These are phyloP conservation scores for Lycaena phlaeas DNA, from an alignment of 2,888 invertebrate species.

Conservation along the genomic window DNA sequence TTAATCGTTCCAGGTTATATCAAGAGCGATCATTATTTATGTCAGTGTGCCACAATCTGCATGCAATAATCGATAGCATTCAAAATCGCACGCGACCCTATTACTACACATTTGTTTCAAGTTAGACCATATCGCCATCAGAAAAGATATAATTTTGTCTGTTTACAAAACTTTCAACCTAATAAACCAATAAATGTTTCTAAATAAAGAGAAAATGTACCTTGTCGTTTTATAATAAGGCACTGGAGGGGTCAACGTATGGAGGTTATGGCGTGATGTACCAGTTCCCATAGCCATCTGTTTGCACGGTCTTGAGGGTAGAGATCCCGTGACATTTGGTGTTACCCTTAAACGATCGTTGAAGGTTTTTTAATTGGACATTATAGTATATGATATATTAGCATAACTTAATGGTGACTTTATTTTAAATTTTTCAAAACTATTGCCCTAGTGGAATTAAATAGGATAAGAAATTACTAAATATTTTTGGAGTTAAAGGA, in stretches of 20 bases:
- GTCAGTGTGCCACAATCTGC: slow-evolving; percentile 39
- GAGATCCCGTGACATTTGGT: slow-evolving; percentile 48
- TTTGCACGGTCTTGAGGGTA: slow-evolving; percentile 40
- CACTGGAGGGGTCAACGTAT: slow-evolving; percentile 13
- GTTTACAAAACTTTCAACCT: background rate
- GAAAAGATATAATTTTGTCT: slow-evolving; percentile 16
- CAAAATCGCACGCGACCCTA: slow-evolving; percentile 29
- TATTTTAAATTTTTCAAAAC: too few relatives aligned
- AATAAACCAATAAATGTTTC: slow-evolving; percentile 2
- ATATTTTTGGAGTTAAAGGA: too few relatives aligned
- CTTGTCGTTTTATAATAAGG: slow-evolving; percentile 9
- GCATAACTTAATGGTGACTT: background rate
- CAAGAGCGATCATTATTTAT: slow-evolving; percentile 27
- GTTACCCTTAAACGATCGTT: slow-evolving; percentile 41
- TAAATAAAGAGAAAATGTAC: slow-evolving; percentile 12
- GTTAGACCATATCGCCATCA: slow-evolving; percentile 15
- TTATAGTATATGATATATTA: slow-evolving; percentile 22
- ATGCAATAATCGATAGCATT: slow-evolving; percentile 34
- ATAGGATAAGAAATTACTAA: too few relatives aligned
- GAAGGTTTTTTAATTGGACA: slow-evolving; percentile 41
- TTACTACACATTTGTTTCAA: slow-evolving; percentile 11
- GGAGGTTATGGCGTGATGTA: slow-evolving; percentile 12
- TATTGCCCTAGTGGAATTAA: too few relatives aligned
- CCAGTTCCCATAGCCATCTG: slow-evolving; percentile 41
- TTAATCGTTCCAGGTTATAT: too few relatives aligned